Evolutionary conservation across 1,140 invertebrate genomes (phyloP), one percentile per base, ranked within the genome.

Genomic region (Pseudobourletiella spinata): DNA sequence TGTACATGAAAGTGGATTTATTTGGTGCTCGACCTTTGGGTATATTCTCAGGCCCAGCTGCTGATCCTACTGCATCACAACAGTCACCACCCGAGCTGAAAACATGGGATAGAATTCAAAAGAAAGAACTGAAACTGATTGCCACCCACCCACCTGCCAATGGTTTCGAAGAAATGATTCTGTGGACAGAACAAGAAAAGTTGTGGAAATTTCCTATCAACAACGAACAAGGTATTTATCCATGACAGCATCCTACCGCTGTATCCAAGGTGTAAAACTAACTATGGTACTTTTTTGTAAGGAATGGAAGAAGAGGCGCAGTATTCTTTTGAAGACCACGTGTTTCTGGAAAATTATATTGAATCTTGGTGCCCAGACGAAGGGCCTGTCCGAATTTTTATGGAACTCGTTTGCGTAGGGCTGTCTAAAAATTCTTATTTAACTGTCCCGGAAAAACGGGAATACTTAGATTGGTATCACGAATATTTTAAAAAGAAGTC

Each of bases 131-230:
- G 1, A 77, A 83, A 66, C 54, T 86, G 18, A 71, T 80, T 0
- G 76, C 82, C 0, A 78, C 81, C 3, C 83, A 86, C 74, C 83
- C 86, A 6, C 92, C 94, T 1, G 74, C 77, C 4, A 98, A 98
- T 79, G 85, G 86, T 70, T 95, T 93, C 74, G 85, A 91, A 76
- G 90, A 98, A 78, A 87, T 95, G 83, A 90, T 93, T 58, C 71
- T 84, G 51, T 96, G 91, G 91, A 98, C 95, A 0, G 84, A 95
- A 52, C 83, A 94, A 75, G 91, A 91, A 46, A 96, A 94, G 78
- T 70, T 98, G 8, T 99, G 95, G 95, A 84, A 87, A 56, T 99
- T 97, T 75, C 96, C 96, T 14, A 95, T 99, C 61, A 79, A 98
- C 75, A 99, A 99, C 80, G 95, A 98, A 78, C 86, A 91, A 82